These are phyloP conservation scores for Pardosa pseudoannulata DNA, from an alignment of 2,888 invertebrate species.

Conservation along the genomic window DNA sequence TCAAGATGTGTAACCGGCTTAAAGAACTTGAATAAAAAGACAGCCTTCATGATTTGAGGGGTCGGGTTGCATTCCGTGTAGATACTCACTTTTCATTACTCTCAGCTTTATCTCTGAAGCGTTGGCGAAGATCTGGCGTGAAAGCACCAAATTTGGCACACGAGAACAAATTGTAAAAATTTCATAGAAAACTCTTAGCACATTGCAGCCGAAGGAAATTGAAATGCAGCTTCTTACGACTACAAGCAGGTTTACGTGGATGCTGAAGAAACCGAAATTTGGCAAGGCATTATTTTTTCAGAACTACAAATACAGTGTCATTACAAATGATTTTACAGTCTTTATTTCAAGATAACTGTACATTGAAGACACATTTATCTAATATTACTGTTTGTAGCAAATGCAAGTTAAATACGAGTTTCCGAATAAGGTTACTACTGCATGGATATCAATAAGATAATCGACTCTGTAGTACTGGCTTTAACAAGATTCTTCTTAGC, in stretches of 20 bases:
- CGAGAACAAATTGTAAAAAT: conserved; percentile 49
- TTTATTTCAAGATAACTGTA: conserved; percentile 31
- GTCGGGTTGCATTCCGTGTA: conserved; percentile 6
- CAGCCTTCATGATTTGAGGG: conserved; percentile 28
- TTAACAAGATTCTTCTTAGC: not conserved
- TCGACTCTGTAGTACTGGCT: not conserved
- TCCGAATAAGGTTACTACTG: not conserved
- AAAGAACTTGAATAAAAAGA: conserved; percentile 63
- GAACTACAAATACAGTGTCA: conserved; percentile 26
- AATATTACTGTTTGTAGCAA: conserved; percentile 19
- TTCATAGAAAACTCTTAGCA: conserved; percentile 41
- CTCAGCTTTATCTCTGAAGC: conserved; percentile 34
- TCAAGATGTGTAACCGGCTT: conserved; percentile 50
- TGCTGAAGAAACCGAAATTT: conserved; percentile 31
- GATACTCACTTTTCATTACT: conserved; percentile 52
- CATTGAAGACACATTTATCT: conserved; percentile 4
- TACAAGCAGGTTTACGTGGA: conserved; percentile 15
- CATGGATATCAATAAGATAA: not conserved
- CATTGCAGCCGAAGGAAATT: conserved; percentile 23
- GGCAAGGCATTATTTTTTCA: conserved; percentile 16
- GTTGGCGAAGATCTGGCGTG: conserved; percentile 47
- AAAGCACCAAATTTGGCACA: conserved; percentile 64
- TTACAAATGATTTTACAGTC: conserved; percentile 24
- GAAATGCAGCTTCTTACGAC: conserved; percentile 10
- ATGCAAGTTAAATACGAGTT: conserved; percentile 21